These are phyloP conservation scores for Hyperopisus bebe DNA, from an alignment of 2,113 vertebrate species.

Conservation along the genomic window DNA sequence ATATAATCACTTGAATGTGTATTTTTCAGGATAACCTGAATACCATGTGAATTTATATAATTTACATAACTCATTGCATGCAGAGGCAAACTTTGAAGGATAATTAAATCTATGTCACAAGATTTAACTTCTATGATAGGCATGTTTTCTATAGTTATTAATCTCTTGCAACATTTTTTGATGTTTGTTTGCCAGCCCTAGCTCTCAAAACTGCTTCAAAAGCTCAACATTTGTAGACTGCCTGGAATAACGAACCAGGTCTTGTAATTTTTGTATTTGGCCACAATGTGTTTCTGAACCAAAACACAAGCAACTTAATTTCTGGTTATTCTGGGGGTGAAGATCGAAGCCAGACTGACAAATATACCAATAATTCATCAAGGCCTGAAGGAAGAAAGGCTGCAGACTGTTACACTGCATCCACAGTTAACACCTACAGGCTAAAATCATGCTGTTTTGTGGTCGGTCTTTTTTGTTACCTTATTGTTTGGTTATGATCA, in stretches of 20 bases:
- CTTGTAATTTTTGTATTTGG: background rate
- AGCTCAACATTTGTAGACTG: background rate
- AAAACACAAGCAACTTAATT: background rate
- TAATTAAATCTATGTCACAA: background rate
- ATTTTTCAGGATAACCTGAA: background rate
- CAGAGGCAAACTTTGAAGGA: background rate
- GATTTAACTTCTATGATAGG: background rate
- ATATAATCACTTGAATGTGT: background rate
- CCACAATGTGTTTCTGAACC: background rate
- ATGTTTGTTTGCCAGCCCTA: background rate
- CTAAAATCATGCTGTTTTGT: background rate
- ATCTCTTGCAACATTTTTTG: background rate
- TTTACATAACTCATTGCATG: background rate
- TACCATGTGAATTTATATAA: background rate
- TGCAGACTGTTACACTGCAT: background rate
- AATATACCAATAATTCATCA: background rate
- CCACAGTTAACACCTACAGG: background rate
- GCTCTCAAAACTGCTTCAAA: background rate
- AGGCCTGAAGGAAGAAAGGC: background rate
- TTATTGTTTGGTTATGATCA: background rate
- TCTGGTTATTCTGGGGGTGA: background rate
- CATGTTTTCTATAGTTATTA: background rate
- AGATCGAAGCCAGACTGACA: background rate
- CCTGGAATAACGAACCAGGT: background rate
- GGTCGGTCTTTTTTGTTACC: background rate